Evolutionary conservation across 2,113 vertebrate species (phyloP), one percentile per base, ranked within the genome.

Genomic region (Paratilapia polleni): DNA sequence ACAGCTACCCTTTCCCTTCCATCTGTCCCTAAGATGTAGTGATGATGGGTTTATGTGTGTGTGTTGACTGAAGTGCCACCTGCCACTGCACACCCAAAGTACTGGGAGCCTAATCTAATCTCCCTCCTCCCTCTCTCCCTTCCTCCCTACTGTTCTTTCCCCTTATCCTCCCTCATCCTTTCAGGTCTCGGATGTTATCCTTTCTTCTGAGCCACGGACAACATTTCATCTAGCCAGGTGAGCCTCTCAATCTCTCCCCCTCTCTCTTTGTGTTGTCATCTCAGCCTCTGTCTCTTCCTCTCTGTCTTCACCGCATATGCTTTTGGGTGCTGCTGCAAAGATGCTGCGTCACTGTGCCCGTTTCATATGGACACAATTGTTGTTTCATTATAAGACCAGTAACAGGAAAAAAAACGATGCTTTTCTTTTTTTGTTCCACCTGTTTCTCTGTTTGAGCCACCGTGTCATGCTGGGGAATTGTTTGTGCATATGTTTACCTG

Each of bases 281-380:
- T 76, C 82, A 62, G 78, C 63, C 77, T 61, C 81, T 36, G 20
- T 47, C 2, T 62, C 14, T 61, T 11, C 62, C 17, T 26, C 36
- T 81, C 75, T 54, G 78, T 57, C 57, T 77, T 24, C 11, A 26
- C 86, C 78, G 86, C 88, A 77, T 73, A 73, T 87, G 85, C 38
- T 70, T 89, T 77, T 85, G 79, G 75, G 68, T 86, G 74, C 83
- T 83, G 81, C 92, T 93, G 89, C 84, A 94, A 90, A 94, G 88
- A 92, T 95, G 94, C 95, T 95, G 94, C 90, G 93, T 95, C 95
- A 95, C 89, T 85, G 63, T 94, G 81, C 81, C 7, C 5, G 9
- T 78, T 87, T 81, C 73, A 74, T 73, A 78, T 77, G 56, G 84
- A 61, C 60, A 63, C 73, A 20, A 22, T 64, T 62, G 68, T 82